Conservation (phyloP, 2,113 vertebrate species). For the Menura novaehollandiae region DNA sequence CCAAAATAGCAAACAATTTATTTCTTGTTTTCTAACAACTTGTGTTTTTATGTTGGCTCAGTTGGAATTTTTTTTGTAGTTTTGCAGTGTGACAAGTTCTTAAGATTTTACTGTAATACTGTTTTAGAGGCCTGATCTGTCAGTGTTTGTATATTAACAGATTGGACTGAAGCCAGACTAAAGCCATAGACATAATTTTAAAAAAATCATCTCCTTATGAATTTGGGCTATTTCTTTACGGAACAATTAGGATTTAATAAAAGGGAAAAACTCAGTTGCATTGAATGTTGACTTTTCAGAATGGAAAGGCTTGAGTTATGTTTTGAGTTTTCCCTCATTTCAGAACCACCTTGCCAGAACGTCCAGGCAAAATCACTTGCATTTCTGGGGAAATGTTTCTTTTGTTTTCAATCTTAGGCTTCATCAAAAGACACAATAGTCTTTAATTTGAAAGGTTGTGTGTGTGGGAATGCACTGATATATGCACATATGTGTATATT, state of each 20-base stretch:
- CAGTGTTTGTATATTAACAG: not conserved
- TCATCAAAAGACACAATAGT: not conserved
- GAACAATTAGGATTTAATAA: not conserved
- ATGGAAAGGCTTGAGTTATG: not conserved
- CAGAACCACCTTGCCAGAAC: not conserved
- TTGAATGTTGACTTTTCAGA: not conserved
- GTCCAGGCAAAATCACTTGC: not conserved
- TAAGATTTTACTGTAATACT: not conserved
- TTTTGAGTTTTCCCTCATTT: not conserved
- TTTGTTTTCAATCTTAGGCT: not conserved
- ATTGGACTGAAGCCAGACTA: not conserved
- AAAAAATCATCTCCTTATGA: not conserved
- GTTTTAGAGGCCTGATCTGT: not conserved
- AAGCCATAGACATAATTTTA: not conserved
- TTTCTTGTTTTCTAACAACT: constrained; percentile 52
- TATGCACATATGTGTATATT: not conserved
- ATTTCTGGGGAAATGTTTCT: not conserved
- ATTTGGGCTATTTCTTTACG: not conserved
- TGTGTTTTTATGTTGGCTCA: constrained; percentile 20
- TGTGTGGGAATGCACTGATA: not conserved
- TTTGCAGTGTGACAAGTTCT: not conserved
- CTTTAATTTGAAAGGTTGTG: not conserved
- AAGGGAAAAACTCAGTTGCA: not conserved
- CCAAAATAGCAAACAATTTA: constrained; percentile 35
- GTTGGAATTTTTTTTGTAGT: not conserved